A percentile compares a stretch with the other conserved stretches of the same genome.
These are phyloP conservation scores for Erpobdella octoculata DNA, from an alignment of 2,888 invertebrate genomes.

Conservation along the genomic window DNA sequence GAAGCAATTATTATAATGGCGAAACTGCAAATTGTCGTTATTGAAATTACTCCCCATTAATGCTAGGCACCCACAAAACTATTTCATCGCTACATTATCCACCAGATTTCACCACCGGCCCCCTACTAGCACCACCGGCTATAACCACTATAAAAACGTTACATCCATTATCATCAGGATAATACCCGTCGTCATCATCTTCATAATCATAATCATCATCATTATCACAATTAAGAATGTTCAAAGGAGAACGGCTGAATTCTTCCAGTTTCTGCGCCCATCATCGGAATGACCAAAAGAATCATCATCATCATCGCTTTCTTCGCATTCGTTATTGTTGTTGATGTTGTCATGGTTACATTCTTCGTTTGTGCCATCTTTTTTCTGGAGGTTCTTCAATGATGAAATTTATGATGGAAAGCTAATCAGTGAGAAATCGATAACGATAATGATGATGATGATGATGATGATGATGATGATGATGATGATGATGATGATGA, in stretches of 20 bases:
- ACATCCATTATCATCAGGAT: neutral
- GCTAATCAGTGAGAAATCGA: too few species aligned
- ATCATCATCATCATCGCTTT: constrained; percentile 10
- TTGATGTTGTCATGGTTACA: neutral
- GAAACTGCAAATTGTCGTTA: too few species aligned
- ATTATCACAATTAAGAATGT: neutral
- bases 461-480: constrained; percentile 9
- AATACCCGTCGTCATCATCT: neutral
- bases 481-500: constrained; percentile 19
- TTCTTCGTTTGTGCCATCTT: neutral
- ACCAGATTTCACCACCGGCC: too few species aligned
- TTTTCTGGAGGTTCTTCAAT: constrained; percentile 9
- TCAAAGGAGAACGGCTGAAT: constrained; percentile 16
- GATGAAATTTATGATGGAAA: too few species aligned
- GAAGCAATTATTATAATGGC: too few species aligned
- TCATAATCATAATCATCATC: neutral
- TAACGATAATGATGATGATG: constrained; percentile 6
- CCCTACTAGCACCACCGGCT: too few species aligned
- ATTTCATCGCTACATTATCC: too few species aligned
- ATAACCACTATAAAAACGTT: too few species aligned
- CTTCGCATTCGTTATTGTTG: neutral
- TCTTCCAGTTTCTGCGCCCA: constrained; percentile 8
- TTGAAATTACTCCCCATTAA: too few species aligned
- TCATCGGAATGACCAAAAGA: constrained; percentile 3
- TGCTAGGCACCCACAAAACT: too few species aligned